These are phyloP conservation scores for Ellobium chinense DNA, from an alignment of 2,888 invertebrate genomes.

Conservation along the genomic window DNA sequence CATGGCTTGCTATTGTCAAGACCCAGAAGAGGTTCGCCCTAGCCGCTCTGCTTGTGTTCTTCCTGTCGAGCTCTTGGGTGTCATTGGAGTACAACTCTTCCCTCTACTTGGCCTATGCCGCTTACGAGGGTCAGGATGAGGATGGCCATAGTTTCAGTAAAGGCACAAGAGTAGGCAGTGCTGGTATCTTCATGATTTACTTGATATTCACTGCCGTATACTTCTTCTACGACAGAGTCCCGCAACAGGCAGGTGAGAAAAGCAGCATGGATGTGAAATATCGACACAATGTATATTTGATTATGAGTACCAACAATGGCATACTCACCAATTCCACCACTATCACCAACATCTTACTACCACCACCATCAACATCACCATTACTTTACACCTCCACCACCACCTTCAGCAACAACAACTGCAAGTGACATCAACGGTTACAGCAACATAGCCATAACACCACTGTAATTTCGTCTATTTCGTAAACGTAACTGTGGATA, in stretches of 20 bases:
- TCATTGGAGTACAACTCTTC: slow-evolving; percentile 26
- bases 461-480: too few species aligned
- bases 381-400: too few species aligned
- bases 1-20: not conserved
- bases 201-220: not conserved
- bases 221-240: not conserved
- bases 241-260: not conserved
- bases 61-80: not conserved
- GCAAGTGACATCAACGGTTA: too few species aligned
- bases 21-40: not conserved
- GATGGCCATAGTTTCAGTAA: not conserved
- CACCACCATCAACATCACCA: too few species aligned
- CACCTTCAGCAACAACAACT: too few species aligned
- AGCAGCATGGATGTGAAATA: too few species aligned
- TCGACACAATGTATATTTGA: too few species aligned
- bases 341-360: too few species aligned
- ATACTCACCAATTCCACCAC: too few species aligned
- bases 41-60: not conserved
- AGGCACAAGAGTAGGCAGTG: not conserved
- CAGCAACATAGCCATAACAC: too few species aligned
- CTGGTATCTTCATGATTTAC: slow-evolving; percentile 19
- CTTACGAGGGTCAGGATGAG: not conserved
- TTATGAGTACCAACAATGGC: too few species aligned
- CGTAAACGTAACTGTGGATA: too few species aligned
- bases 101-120: not conserved